These are phyloP conservation scores for Karalla daura DNA, from an alignment of 2,797 vertebrate species.

Conservation along the genomic window DNA sequence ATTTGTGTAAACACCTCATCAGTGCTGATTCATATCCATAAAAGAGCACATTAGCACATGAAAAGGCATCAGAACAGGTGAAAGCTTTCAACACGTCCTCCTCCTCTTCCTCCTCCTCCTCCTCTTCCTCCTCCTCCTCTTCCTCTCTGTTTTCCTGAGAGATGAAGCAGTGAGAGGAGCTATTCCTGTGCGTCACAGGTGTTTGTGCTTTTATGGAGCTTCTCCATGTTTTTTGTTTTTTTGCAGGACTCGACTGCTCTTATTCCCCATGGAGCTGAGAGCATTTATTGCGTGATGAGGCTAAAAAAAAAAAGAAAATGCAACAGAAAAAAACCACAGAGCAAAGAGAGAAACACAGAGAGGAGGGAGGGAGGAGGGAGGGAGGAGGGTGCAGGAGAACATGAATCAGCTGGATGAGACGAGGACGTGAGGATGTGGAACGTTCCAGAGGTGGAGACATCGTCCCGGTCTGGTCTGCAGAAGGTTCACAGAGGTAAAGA, in stretches of 20 bases:
- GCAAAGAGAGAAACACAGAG: constrained; percentile 1
- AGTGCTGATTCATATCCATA: constrained; percentile 46
- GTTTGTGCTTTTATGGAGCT: constrained; percentile 39
- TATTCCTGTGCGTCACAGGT: constrained; percentile 60
- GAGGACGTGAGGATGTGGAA: too few relatives aligned
- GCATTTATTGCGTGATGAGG: constrained; percentile 4
- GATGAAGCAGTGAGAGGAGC: constrained; percentile 51
- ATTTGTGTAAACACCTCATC: constrained; percentile 60
- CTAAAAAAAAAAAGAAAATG: neutral
- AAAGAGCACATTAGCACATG: constrained; percentile 77
- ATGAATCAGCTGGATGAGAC: constrained; percentile 73
- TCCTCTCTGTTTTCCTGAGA: constrained; percentile 35
- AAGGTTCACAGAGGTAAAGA: too few relatives aligned
- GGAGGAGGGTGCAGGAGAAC: constrained; percentile 56
- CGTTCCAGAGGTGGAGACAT: too few relatives aligned
- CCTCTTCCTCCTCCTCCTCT: constrained; percentile 10
- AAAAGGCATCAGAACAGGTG: constrained; percentile 63
- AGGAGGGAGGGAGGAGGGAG: constrained; percentile 21
- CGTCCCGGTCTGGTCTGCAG: too few relatives aligned
- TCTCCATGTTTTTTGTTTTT: neutral
- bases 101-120: constrained; percentile 22
- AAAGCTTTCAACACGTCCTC: constrained; percentile 49
- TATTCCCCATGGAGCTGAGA: constrained; percentile 18
- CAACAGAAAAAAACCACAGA: neutral
- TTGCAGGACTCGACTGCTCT: constrained; percentile 26